Evolutionary conservation across 1,140 invertebrate species (phyloP).

Genomic region (Drosophila repleta): DNA sequence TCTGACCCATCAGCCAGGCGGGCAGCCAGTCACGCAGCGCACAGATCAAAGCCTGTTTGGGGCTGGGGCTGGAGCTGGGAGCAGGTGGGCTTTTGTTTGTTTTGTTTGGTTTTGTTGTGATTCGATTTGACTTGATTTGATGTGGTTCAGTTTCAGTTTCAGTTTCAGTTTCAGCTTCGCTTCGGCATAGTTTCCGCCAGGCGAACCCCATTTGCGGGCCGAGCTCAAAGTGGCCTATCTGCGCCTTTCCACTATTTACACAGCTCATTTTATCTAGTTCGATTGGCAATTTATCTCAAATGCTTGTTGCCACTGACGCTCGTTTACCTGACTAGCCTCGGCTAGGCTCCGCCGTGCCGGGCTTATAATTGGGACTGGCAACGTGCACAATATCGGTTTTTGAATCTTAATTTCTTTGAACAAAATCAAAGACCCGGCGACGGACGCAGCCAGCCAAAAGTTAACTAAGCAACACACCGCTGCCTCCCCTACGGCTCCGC

Average conservation of each 20-base stretch:
- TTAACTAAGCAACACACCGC: slow-evolving; percentile 57
- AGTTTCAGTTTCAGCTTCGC: slow-evolving; percentile 6
- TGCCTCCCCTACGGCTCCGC: no score
- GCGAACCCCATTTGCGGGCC: neutral
- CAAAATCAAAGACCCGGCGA: slow-evolving; percentile 47
- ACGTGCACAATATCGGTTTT: slow-evolving; percentile 66
- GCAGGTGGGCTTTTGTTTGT: slow-evolving; percentile 15
- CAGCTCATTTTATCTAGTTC: slow-evolving; percentile 79
- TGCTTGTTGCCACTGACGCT: slow-evolving; percentile 45
- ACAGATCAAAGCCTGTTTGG: slow-evolving; percentile 53
- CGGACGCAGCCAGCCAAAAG: slow-evolving; percentile 55
- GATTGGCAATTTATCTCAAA: slow-evolving; percentile 80
- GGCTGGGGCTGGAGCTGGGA: slow-evolving; percentile 2
- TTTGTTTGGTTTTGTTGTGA: slow-evolving; percentile 40
- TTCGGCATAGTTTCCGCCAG: slow-evolving; percentile 22
- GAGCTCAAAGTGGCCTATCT: slow-evolving; percentile 56
- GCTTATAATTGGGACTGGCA: slow-evolving; percentile 60
- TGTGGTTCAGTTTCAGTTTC: slow-evolving; percentile 11
- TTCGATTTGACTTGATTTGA: slow-evolving; percentile 41
- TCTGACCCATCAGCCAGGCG: slow-evolving; percentile 50
- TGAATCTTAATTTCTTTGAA: slow-evolving; percentile 78
- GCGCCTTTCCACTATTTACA: slow-evolving; percentile 76
- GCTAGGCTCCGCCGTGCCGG: slow-evolving; percentile 2
- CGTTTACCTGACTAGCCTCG: slow-evolving; percentile 14
- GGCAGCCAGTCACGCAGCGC: slow-evolving; percentile 42